A percentile compares a stretch with the other conserved stretches of the same genome.
phyloP scores from a whole-genome alignment of 2,113 vertebrate genomes.

The Todiramphus chloris region DNA sequence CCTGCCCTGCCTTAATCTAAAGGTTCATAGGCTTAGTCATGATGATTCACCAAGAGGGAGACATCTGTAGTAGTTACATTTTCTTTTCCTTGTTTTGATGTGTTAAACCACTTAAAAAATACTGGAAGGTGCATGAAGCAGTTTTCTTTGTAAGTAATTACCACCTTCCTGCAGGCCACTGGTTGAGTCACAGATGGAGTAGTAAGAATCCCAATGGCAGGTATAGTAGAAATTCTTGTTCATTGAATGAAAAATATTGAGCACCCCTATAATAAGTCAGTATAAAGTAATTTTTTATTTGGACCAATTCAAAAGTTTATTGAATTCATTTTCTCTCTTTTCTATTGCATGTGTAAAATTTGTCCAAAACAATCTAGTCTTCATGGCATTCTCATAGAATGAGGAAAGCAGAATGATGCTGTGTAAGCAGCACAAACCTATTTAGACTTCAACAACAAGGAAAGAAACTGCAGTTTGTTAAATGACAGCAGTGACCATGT shows the following conservation, averaged over 20 bases:
- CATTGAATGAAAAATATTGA: background rate
- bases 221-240: background rate
- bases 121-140: background rate
- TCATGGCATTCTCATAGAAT: background rate
- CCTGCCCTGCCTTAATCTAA: background rate
- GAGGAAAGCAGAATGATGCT: background rate
- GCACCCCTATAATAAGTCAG: background rate
- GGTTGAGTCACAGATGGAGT: background rate
- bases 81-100: background rate
- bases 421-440: background rate
- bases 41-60: background rate
- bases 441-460: background rate
- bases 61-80: background rate
- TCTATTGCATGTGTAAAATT: background rate
- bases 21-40: background rate
- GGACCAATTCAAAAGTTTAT: background rate
- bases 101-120: background rate
- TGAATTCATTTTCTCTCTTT: background rate
- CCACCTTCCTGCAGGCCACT: background rate
- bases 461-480: background rate
- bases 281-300: background rate
- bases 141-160: background rate
- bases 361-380: background rate
- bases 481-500: background rate
- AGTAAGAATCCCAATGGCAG: background rate